Evolutionary conservation across 2,797 vertebrate genomes (phyloP).

Genomic region (Typhlichthys eigenmanni): DNA sequence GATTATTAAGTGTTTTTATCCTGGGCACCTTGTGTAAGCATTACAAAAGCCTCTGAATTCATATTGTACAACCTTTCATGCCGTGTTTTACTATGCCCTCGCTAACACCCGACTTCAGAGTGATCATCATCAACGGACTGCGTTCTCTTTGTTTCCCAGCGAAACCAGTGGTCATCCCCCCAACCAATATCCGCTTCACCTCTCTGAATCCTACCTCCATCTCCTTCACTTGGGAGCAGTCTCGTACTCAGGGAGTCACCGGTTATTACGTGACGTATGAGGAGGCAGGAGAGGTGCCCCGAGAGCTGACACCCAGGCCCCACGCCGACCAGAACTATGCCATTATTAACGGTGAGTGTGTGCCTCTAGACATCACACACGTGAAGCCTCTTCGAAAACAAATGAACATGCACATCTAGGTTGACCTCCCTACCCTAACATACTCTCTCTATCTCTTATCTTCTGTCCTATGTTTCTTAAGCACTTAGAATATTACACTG

Average conservation of each 20-base stretch:
- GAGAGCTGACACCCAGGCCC: constrained; percentile 84
- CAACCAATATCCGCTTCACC: constrained; percentile 90
- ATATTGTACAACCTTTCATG: too few species aligned
- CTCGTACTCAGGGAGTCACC: constrained; percentile 84
- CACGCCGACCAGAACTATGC: constrained; percentile 80
- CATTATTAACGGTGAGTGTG: constrained; percentile 80
- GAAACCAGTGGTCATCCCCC: constrained; percentile 83
- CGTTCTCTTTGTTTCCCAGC: constrained; percentile 51
- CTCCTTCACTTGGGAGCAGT: constrained; percentile 87
- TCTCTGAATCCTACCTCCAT: constrained; percentile 87
- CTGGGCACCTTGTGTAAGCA: too few species aligned
- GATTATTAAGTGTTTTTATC: too few species aligned
- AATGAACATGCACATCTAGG: too few species aligned
- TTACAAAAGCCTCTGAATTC: too few species aligned
- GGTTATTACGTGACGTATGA: constrained; percentile 92
- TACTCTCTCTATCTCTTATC: too few species aligned
- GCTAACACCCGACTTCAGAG: too few species aligned
- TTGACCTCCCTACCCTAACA: too few species aligned
- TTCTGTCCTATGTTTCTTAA: too few species aligned
- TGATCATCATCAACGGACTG: neutral
- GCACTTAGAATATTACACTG: too few species aligned
- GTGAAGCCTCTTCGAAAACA: too few species aligned
- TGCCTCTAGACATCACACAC: neutral
- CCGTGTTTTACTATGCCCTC: too few species aligned
- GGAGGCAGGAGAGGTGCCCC: constrained; percentile 78